Evolutionary conservation across 64 coral and sea anemone genomes (phyloP).

Genomic region (Dendronephthya gigantea): DNA sequence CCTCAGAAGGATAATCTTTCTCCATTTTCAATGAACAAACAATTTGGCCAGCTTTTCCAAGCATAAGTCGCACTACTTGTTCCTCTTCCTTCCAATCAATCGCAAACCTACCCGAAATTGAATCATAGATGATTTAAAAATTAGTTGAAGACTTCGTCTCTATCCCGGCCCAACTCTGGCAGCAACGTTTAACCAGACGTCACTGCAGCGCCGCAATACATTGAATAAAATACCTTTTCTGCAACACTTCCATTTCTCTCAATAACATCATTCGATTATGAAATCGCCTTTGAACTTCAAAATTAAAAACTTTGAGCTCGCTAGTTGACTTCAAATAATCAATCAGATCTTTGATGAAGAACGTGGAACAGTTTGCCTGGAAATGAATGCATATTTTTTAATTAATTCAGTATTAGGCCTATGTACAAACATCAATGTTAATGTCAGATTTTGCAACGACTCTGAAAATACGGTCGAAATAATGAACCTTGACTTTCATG

Average conservation of each 20-base stretch:
- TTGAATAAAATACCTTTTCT: neutral
- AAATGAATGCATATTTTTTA: neutral
- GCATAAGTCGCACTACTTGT: neutral
- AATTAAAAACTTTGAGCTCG: neutral
- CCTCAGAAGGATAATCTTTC: neutral
- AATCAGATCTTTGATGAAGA: neutral
- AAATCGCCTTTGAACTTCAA: conserved; percentile 4
- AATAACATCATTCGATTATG: neutral
- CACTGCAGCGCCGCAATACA: too few relatives aligned
- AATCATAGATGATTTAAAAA: too few relatives aligned
- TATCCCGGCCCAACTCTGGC: too few relatives aligned
- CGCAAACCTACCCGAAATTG: neutral
- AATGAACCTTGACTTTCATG: too few relatives aligned
- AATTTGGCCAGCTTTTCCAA: conserved; percentile 7
- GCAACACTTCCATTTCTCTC: neutral
- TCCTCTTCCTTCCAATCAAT: conserved; percentile 1
- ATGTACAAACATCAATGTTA: too few relatives aligned
- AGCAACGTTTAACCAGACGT: too few relatives aligned
- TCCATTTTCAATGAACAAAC: neutral
- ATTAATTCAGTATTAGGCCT: too few relatives aligned
- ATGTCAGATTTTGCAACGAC: too few relatives aligned
- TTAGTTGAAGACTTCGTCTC: too few relatives aligned
- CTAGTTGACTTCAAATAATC: neutral
- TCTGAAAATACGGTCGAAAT: too few relatives aligned
- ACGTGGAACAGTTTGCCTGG: neutral